phyloP scores from a whole-genome alignment of 2,888 invertebrate genomes.

The Caenorhabditis auriculariae region DNA sequence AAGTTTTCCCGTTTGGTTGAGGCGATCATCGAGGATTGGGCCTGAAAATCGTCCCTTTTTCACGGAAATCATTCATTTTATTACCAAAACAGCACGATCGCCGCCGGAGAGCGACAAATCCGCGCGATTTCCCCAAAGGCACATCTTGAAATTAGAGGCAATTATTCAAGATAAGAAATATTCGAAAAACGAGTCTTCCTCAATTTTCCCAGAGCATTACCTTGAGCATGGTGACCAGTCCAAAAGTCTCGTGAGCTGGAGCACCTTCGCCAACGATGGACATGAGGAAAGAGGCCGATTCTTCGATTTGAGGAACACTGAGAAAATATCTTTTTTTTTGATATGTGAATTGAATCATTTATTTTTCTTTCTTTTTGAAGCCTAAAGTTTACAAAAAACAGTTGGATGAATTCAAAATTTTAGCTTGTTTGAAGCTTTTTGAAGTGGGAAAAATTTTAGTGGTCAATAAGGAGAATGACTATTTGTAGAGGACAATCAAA shows the following conservation, averaged over 20 bases:
- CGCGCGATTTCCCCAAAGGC: conserved; percentile 92
- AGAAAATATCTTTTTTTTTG: background rate
- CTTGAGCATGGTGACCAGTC: conserved; percentile 15
- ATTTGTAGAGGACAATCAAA: no score
- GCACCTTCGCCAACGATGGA: conserved; percentile 15
- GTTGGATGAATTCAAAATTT: no score
- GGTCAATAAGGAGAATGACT: no score
- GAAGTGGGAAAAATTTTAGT: no score
- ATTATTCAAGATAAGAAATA: no score
- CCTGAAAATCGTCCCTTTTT: conserved; percentile 3
- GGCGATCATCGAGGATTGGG: conserved; percentile 13
- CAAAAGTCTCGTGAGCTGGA: conserved; percentile 19
- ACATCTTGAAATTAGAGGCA: conserved; percentile 58
- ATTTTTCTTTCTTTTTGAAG: background rate
- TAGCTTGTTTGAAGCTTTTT: no score
- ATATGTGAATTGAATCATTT: background rate
- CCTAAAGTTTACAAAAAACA: background rate
- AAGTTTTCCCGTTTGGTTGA: conserved; percentile 16
- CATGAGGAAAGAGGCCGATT: conserved; percentile 14
- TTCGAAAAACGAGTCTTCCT: no score
- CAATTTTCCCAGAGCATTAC: no score
- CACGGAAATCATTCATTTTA: background rate
- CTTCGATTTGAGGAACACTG: conserved; percentile 27
- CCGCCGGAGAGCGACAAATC: conserved; percentile 86
- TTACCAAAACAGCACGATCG: conserved; percentile 24